Conservation (phyloP, 2,888 invertebrate genomes). For the Artemia sp. region DNA sequence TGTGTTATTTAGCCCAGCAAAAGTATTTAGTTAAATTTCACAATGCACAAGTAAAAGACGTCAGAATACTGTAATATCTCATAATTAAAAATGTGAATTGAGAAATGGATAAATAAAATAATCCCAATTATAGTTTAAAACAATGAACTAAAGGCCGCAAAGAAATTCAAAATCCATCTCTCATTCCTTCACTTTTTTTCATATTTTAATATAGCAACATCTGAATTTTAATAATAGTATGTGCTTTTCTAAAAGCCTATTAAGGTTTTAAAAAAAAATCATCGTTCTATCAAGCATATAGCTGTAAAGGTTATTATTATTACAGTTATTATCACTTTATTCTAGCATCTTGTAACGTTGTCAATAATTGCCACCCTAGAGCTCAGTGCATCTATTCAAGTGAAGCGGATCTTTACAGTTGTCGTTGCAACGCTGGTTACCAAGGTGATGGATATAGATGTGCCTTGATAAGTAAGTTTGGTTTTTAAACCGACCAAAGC, state of each 20-base stretch:
- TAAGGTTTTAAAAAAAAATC: conserved; percentile 2
- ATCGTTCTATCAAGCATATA: too few species aligned
- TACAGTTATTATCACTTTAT: neutral
- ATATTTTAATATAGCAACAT: conserved; percentile 20
- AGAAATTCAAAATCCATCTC: too few species aligned
- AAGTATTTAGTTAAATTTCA: too few species aligned
- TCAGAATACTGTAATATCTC: too few species aligned
- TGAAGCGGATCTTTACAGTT: conserved; percentile 39
- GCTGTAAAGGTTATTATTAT: too few species aligned
- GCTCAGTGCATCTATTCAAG: conserved; percentile 53
- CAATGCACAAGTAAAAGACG: too few species aligned
- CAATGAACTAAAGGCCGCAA: too few species aligned
- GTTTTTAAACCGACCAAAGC: too few species aligned
- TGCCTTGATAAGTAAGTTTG: conserved; percentile 36
- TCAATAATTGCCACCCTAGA: conserved; percentile 60
- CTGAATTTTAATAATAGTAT: conserved; percentile 3
- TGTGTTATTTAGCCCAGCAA: too few species aligned
- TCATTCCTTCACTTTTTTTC: neutral
- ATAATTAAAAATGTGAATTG: too few species aligned
- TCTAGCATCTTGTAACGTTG: conserved; percentile 52
- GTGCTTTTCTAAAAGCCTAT: neutral
- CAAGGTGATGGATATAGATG: conserved; percentile 67
- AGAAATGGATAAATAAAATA: too few species aligned
- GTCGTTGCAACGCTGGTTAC: conserved; percentile 65
- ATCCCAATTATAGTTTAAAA: too few species aligned